Conservation (phyloP, 1,140 invertebrate genomes). For the Pantala flavescens region DNA sequence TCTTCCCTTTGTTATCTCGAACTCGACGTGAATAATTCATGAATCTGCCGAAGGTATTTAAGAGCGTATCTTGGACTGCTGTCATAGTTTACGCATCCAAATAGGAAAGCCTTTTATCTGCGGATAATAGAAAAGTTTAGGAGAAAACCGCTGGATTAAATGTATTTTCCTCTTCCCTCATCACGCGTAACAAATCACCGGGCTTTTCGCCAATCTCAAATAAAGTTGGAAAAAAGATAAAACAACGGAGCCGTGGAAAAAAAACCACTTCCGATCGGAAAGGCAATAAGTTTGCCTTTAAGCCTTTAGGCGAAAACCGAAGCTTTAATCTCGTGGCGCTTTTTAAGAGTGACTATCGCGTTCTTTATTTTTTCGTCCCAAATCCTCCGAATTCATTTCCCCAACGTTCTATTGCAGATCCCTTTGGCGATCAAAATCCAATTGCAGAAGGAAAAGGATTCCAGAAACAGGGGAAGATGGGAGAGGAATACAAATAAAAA, state of each 20-base stretch:
- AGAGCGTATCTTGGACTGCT: too few species aligned
- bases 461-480: background rate
- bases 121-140: too few species aligned
- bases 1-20: too few species aligned
- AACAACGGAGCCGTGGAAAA: too few species aligned
- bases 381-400: background rate
- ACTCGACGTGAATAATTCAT: too few species aligned
- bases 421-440: background rate
- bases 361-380: background rate
- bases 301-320: background rate
- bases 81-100: too few species aligned
- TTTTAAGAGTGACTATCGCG: background rate
- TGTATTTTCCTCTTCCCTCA: too few species aligned
- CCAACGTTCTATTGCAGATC: background rate
- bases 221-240: background rate
- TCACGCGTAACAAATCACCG: too few species aligned
- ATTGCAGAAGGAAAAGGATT: background rate
- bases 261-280: background rate
- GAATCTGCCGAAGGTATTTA: too few species aligned
- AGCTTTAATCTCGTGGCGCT: conserved; percentile 8
- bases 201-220: background rate
- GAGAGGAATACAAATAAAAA: background rate
- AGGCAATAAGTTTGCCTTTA: background rate
- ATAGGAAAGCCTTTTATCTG: too few species aligned
- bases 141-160: too few species aligned